Evolutionary conservation across 2,797 vertebrate genomes (phyloP).

Genomic region (Otolemur crassicaudatus): DNA sequence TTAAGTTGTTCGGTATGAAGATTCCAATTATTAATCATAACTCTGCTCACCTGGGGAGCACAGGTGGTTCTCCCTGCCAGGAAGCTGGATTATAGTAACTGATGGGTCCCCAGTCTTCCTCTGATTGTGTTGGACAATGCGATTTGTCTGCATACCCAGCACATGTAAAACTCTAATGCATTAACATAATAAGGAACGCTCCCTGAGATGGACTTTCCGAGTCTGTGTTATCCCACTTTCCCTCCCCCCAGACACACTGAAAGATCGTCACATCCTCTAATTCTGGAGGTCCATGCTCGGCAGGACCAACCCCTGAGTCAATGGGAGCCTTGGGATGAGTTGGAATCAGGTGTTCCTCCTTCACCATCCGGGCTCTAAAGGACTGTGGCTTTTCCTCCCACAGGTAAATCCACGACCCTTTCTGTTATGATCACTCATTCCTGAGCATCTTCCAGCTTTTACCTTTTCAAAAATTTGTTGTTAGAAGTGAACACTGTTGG

Average conservation of each 20-base stretch:
- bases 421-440: neutral
- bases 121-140: neutral
- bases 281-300: accelerated
- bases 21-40: accelerated
- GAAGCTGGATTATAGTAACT: accelerated
- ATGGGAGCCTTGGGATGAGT: accelerated
- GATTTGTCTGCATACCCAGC: accelerated
- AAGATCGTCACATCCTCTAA: no score
- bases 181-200: neutral
- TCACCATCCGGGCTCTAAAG: accelerated
- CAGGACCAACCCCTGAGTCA: accelerated
- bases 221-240: accelerated
- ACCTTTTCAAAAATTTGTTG: neutral
- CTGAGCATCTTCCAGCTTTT: neutral
- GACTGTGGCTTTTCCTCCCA: accelerated
- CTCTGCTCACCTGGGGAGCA: no score
- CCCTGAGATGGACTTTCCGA: accelerated
- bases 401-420: accelerated
- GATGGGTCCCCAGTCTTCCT: no score
- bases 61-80: neutral
- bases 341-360: neutral
- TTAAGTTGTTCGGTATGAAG: accelerated
- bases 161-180: accelerated
- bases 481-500: no score
- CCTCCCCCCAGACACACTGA: neutral